These are phyloP conservation scores for Labia minor DNA, from an alignment of 2,888 invertebrate species.

Conservation along the genomic window DNA sequence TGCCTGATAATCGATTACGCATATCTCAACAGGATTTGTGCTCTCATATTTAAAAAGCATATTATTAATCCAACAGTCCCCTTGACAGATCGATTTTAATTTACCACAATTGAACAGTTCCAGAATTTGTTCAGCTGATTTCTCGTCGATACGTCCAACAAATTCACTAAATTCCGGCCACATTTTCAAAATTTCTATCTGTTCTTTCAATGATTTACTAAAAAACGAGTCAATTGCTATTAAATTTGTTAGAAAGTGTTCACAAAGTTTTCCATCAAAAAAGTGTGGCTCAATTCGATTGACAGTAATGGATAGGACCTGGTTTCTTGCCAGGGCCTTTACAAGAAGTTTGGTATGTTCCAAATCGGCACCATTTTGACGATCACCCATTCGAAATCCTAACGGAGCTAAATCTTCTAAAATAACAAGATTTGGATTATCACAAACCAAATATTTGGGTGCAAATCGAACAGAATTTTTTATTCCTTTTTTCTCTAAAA, in stretches of 20 bases:
- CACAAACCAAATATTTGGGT: background rate
- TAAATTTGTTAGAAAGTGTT: background rate
- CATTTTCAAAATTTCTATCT: background rate
- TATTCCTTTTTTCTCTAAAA: no score
- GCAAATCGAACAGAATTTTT: background rate
- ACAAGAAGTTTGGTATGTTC: conserved; percentile 17
- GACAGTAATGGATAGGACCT: conserved; percentile 19
- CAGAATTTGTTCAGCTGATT: background rate
- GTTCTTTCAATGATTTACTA: background rate
- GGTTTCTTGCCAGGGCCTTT: conserved; percentile 18
- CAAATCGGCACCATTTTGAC: background rate
- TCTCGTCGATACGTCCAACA: background rate
- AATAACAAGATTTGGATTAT: background rate
- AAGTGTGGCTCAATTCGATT: background rate
- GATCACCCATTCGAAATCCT: conserved; percentile 16
- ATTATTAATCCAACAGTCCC: conserved; percentile 26
- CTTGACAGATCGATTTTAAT: conserved; percentile 23
- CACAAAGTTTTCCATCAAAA: background rate
- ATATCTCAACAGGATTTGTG: conserved; percentile 16
- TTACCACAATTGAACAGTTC: background rate
- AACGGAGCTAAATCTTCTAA: conserved; percentile 14
- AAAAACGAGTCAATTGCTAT: no score
- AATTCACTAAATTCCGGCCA: conserved; percentile 21
- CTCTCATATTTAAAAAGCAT: conserved; percentile 20
- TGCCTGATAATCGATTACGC: conserved; percentile 24